A percentile compares a stretch with the other conserved stretches of the same genome.
Evolutionary conservation across 2,113 vertebrate genomes (phyloP).

Genomic region (Lagopus leucura): DNA sequence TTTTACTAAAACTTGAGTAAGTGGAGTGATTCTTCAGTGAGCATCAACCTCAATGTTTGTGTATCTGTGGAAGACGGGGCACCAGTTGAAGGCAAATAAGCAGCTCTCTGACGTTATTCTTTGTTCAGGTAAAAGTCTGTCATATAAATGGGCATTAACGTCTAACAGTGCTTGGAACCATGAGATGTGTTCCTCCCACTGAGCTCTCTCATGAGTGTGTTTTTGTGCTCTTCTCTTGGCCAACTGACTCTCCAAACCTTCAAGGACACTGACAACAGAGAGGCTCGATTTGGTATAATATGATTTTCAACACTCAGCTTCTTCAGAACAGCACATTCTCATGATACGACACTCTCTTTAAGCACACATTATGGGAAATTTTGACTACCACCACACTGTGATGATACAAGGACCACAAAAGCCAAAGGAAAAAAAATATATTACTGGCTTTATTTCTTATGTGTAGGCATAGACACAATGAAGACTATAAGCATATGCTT

Average conservation of each 20-base stretch:
- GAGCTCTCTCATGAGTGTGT: not conserved
- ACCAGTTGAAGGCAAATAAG: not conserved
- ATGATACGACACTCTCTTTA: not conserved
- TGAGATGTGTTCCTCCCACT: not conserved
- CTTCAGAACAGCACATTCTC: not conserved
- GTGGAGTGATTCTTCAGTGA: fast-evolving
- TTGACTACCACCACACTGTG: not conserved
- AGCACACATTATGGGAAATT: not conserved
- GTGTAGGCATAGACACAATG: not conserved
- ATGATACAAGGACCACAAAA: not conserved
- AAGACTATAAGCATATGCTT: not conserved
- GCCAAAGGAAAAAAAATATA: not conserved
- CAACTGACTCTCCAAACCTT: not conserved
- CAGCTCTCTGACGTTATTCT: not conserved
- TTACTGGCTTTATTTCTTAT: not conserved
- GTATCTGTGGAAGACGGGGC: not conserved
- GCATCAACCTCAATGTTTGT: not conserved
- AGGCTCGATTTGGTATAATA: not conserved
- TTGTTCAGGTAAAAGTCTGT: not conserved
- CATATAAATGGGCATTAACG: no score
- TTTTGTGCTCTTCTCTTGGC: not conserved
- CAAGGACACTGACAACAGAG: not conserved
- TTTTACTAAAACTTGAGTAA: not conserved
- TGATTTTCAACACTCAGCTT: not conserved
- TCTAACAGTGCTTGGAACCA: not conserved